Percentiles rank a stretch among this genome's conserved stretches.
Evolutionary conservation across 2,797 vertebrate species (phyloP).

Genomic region (Peromyscus aztecus): DNA sequence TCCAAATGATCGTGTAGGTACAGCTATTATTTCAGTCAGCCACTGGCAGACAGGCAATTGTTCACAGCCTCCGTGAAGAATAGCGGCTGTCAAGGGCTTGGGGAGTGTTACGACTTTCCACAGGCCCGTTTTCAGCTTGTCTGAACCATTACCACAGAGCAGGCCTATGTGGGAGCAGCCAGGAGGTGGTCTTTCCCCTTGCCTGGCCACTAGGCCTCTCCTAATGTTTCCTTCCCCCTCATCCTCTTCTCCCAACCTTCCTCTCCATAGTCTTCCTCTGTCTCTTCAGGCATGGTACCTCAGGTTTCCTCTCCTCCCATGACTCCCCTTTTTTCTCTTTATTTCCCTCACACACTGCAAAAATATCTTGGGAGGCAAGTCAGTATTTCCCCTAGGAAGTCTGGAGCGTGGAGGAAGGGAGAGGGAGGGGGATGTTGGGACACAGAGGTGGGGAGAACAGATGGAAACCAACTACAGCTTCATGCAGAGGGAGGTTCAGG

Average conservation of each 20-base stretch:
- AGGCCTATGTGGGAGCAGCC: not conserved
- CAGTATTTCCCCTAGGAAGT: not conserved
- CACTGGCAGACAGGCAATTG: conserved; percentile 81
- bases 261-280: no score
- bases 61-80: conserved; percentile 85
- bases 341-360: not conserved
- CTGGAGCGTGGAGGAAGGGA: not conserved
- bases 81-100: conserved; percentile 81
- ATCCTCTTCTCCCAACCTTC: accelerated
- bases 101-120: conserved; percentile 75
- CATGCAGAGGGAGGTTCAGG: not conserved
- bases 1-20: conserved; percentile 85
- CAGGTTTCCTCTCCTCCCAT: not conserved
- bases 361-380: not conserved
- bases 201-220: not conserved
- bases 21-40: conserved; percentile 87
- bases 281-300: not conserved
- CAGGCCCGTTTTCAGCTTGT: conserved; percentile 77
- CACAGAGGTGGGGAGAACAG: not conserved
- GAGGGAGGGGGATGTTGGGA: not conserved
- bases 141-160: conserved; percentile 68
- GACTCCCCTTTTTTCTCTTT: not conserved
- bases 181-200: not conserved
- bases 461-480: not conserved
- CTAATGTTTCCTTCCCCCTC: not conserved